Conservation (phyloP, 2,113 vertebrate genomes). For the Parotia lawesii region DNA sequence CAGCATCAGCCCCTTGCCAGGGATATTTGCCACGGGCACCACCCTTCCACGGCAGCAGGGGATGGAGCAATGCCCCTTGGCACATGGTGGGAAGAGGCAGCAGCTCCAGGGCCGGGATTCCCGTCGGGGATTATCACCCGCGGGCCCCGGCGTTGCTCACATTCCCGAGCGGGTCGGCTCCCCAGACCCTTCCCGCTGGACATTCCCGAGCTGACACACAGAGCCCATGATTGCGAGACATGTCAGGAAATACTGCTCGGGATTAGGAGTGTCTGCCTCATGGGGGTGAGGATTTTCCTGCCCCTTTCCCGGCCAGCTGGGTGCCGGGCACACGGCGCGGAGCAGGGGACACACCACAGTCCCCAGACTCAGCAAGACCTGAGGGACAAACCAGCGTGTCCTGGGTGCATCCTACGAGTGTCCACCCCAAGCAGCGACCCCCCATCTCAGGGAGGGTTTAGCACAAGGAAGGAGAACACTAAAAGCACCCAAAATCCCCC, state of each 20-base stretch:
- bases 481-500: neutral
- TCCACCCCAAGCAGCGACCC: neutral
- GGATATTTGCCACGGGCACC: neutral
- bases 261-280: neutral
- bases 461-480: neutral
- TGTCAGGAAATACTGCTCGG: neutral
- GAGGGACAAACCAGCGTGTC: rapidly evolving
- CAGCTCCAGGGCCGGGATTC: slow-evolving; percentile 1
- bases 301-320: rapidly evolving
- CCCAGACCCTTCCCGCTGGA: neutral
- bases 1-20: neutral
- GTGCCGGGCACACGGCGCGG: rapidly evolving
- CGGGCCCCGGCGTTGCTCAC: neutral
- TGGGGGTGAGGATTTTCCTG: neutral
- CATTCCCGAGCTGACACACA: neutral
- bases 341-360: neutral
- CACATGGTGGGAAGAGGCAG: neutral
- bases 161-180: neutral
- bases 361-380: rapidly evolving
- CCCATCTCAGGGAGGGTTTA: rapidly evolving
- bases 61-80: slow-evolving; percentile 7
- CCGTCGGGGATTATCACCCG: slow-evolving; percentile 17
- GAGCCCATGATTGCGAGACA: neutral
- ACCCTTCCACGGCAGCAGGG: neutral
- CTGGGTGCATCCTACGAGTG: rapidly evolving